Base-by-base conservation (phyloP, 2,113 vertebrate genomes). In the Notarius lentiginosus region DNA sequence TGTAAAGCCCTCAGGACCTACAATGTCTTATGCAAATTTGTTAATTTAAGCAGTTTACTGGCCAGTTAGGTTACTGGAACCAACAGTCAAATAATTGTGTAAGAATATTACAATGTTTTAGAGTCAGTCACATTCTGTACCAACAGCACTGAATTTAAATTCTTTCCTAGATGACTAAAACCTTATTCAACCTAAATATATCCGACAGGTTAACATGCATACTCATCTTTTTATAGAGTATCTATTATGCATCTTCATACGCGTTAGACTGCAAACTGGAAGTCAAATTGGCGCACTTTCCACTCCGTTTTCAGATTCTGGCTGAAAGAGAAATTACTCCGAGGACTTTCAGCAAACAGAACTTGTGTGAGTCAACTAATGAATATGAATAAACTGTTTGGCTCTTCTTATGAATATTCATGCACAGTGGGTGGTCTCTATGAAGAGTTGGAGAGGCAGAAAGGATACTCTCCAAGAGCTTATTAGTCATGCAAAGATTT, bases 401-500 rank as follows among this genome's bases (percentile, higher is more conserved):
- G 55, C 1, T 22, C 55, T 79, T 27, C 17, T 58, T 34, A 79
- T 79, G 77, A 79, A 79, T 79, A 79, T 79, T 79, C 77, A 79
- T 79, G 53, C 56, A 2, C 14, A 10, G 76, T 34, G 53, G 53
- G n/a, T 79, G 53, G 53, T 24, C 14, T 72, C 30, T 72, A 68
- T 68, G 30, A 72, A 47, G 30, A 47, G 66, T 24, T 12, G n/a
- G 76, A 79, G 51, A 56, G n/a, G 51, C 55, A 79, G 55, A 34
- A 79, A 60, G 34, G 53, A 30, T 27, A 77, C 24, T 51, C 14
- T 77, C 5, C 3, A 55, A 53, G 51, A 55, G n/a, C 51, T 9
- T 56, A 55, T 79, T 30, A 79, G 51, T 79, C 12, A 79, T 79
- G 51, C 76, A 27, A 77, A 4, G 49, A 55, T 12, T 55, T 56